Evolutionary conservation across 2,888 invertebrate species (phyloP).

Genomic region (Drosophila neutralis): DNA sequence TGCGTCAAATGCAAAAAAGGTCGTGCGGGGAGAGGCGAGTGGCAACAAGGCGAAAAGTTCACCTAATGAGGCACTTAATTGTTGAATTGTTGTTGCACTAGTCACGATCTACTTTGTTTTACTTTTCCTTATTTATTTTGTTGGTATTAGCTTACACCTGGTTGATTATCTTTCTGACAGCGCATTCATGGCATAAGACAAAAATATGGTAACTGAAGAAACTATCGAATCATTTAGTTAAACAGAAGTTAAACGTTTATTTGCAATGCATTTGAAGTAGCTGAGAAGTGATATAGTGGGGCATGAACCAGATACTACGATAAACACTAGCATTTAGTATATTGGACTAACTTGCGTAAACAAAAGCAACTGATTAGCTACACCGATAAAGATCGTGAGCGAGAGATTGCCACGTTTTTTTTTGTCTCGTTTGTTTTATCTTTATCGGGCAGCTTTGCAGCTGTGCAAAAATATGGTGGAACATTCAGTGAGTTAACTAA

Average conservation of each 20-base stretch:
- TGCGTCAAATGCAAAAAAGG: conserved; percentile 64
- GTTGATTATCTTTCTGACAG: background rate
- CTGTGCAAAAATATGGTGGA: conserved; percentile 28
- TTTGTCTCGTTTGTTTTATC: conserved; percentile 17
- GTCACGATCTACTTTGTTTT: background rate
- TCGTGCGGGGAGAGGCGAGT: background rate
- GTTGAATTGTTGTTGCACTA: conserved; percentile 4
- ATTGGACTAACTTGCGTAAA: conserved; percentile 24
- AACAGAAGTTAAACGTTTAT: background rate
- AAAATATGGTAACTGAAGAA: conserved; percentile 2
- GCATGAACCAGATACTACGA: conserved; percentile 18
- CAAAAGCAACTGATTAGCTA: conserved; percentile 24
- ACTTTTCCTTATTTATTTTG: background rate
- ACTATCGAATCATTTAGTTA: background rate
- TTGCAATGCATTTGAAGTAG: conserved; percentile 13
- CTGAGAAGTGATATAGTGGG: conserved; percentile 1
- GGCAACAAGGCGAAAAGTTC: conserved; percentile 22
- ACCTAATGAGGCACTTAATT: conserved; percentile 49
- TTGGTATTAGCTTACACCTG: background rate
- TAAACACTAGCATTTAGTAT: background rate
- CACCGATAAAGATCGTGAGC: conserved; percentile 23
- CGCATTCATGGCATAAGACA: too few species aligned
- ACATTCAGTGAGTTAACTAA: conserved; percentile 1
- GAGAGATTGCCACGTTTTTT: conserved; percentile 19
- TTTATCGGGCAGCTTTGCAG: conserved; percentile 34